Conservation (phyloP, 2,113 vertebrate genomes). For the Stomatorhinus ivindoensis region DNA sequence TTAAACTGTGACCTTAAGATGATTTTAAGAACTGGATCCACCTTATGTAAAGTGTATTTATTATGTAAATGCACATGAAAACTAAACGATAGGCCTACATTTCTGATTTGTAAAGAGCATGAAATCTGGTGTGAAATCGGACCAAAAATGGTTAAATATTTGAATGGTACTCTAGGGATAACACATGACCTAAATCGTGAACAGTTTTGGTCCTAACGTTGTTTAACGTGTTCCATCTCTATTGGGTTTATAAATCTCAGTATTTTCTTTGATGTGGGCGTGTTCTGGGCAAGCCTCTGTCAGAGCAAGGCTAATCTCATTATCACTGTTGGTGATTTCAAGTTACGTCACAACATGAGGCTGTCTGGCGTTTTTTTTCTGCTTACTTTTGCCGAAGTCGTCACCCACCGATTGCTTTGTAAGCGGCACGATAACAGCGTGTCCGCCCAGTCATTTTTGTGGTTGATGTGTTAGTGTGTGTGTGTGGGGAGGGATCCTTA, state of each 20-base stretch:
- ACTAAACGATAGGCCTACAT: background rate
- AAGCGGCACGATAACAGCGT: background rate
- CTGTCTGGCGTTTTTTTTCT: background rate
- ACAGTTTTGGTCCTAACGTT: background rate
- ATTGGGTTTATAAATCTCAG: background rate
- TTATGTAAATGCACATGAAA: background rate
- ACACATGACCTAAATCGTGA: background rate
- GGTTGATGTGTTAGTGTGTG: background rate
- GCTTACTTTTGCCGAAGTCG: background rate
- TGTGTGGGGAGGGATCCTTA: background rate
- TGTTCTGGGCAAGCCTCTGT: background rate
- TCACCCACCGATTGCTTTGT: background rate
- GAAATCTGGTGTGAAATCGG: background rate
- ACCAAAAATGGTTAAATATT: background rate
- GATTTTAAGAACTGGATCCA: background rate
- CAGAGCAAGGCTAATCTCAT: background rate
- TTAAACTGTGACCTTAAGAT: background rate
- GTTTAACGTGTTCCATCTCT: background rate
- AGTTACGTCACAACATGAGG: background rate
- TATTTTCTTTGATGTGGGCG: background rate
- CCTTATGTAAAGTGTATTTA: background rate
- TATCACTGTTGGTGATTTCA: background rate
- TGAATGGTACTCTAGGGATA: background rate
- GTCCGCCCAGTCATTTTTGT: background rate
- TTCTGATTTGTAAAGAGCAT: background rate